Conservation (phyloP, 1,140 invertebrate species). For the roundworm (Caenorhabditis elegans) region WBcel235 BX284604.4:2094001-2094500, state of each 20-base stretch:
- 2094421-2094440: too few relatives aligned
- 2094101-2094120: slow-evolving; percentile 8
- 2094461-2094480: too few relatives aligned
- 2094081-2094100: slow-evolving; percentile 19
- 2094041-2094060: neutral
- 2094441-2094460: too few relatives aligned
- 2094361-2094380: slow-evolving; percentile 22
- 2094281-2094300: too few relatives aligned
- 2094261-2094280: neutral
- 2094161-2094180: slow-evolving; percentile 31
- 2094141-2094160: slow-evolving; percentile 39
- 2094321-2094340: slow-evolving; percentile 29
- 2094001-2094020: too few relatives aligned
- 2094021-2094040: neutral
- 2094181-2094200: slow-evolving; percentile 14
- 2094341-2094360: neutral
- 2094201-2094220: slow-evolving; percentile 31
- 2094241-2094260: slow-evolving; percentile 13
- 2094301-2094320: slow-evolving; percentile 10
- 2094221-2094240: neutral
- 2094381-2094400: slow-evolving; percentile 26
- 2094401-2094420: too few relatives aligned
- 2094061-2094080: neutral
- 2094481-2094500: too few relatives aligned
- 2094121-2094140: slow-evolving; percentile 16